Evolutionary conservation across 2,113 vertebrate species (phyloP).

Genomic region (Chionodraco myersi): DNA sequence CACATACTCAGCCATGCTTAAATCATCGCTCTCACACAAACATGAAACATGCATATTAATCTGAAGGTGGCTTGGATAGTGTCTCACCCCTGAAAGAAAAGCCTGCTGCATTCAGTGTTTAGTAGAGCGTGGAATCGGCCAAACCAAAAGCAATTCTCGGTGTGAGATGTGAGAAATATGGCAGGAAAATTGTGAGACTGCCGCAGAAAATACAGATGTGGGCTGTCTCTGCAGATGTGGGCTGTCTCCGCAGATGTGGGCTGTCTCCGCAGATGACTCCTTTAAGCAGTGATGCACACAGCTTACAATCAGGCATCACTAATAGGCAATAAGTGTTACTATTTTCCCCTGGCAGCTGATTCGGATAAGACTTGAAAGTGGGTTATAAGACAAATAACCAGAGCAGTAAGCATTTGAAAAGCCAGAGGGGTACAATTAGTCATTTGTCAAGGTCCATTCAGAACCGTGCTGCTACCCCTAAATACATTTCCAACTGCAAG

Average conservation of each 20-base stretch:
- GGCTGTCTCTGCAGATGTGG: not conserved
- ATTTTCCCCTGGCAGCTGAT: conserved; percentile 50
- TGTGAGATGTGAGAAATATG: conserved; percentile 32
- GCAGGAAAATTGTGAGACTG: conserved; percentile 11
- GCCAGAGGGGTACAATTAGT: conserved; percentile 16
- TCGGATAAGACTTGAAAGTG: conserved; percentile 35
- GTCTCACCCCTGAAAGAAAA: conserved; percentile 9
- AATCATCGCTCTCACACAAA: not conserved
- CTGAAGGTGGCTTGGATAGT: conserved; percentile 33
- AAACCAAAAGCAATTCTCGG: conserved; percentile 38
- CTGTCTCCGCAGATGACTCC: conserved; percentile 17
- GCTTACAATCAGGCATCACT: conserved; percentile 44
- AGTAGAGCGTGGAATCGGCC: conserved; percentile 35
- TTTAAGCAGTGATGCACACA: conserved; percentile 30
- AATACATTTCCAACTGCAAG: not conserved
- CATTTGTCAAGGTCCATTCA: conserved; percentile 50
- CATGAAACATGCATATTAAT: conserved; percentile 31
- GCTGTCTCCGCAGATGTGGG: not conserved
- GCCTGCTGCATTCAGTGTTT: conserved; percentile 41
- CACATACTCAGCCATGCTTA: conserved; percentile 12
- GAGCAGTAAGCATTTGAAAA: conserved; percentile 27
- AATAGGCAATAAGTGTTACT: conserved; percentile 47
- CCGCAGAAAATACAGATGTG: conserved; percentile 35
- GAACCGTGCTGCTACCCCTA: conserved; percentile 10
- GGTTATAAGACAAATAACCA: conserved; percentile 41